Conservation (phyloP, 2,113 vertebrate genomes). For the Platichthys flesus region DNA sequence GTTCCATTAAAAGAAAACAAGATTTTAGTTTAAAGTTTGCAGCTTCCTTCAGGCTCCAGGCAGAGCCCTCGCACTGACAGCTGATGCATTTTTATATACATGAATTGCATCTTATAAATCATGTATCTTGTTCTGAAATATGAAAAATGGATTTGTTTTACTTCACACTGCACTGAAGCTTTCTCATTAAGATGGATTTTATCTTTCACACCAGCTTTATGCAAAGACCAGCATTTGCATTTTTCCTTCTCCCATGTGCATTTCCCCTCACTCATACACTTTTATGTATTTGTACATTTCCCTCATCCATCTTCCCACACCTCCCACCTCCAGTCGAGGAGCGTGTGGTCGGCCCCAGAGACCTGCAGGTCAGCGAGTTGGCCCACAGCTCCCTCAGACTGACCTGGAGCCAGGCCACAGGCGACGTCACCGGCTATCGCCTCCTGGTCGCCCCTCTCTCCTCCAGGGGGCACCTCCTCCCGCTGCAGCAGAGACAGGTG, state of each 20-base stretch:
- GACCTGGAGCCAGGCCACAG: constrained; percentile 86
- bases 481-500: constrained; percentile 80
- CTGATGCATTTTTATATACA: constrained; percentile 29
- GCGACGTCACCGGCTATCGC: constrained; percentile 83
- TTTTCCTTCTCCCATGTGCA: neutral
- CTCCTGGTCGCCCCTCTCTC: constrained; percentile 79
- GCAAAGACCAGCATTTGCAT: neutral
- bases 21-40: too few species aligned
- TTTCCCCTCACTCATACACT: neutral
- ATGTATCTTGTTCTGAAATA: neutral
- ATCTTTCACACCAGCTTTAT: neutral
- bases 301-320: neutral
- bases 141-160: constrained; percentile 10
- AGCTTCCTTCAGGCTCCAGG: too few species aligned
- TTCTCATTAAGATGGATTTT: constrained; percentile 10
- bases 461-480: constrained; percentile 58
- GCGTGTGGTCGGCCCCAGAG: constrained; percentile 81
- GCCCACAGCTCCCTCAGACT: constrained; percentile 86
- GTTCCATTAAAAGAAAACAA: neutral
- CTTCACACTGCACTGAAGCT: constrained; percentile 21
- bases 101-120: neutral
- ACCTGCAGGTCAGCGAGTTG: constrained; percentile 83
- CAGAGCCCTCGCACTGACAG: neutral
- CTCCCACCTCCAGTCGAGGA: constrained; percentile 68
- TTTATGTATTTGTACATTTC: neutral